Evolutionary conservation across 2,888 invertebrate species (phyloP).

Genomic region (Strigamia crassipes): DNA sequence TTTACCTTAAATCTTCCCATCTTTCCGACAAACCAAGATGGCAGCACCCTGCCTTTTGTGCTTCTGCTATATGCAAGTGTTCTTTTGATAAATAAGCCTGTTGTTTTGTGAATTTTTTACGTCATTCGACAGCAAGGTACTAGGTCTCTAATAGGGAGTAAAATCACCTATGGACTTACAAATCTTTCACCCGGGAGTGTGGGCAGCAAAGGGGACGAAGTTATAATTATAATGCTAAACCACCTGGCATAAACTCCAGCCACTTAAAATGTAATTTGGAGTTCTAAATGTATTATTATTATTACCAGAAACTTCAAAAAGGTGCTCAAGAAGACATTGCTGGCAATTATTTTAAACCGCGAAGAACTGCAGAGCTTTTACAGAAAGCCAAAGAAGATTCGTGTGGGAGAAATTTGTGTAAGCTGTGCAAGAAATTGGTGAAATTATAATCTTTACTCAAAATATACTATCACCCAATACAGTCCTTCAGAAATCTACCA

Average conservation of each 20-base stretch:
- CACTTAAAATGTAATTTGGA: not conserved
- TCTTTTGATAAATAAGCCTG: no score
- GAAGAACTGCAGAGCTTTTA: conserved; percentile 66
- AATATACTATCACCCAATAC: not conserved
- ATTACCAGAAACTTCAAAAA: conserved; percentile 64
- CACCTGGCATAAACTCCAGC: not conserved
- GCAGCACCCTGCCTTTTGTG: no score
- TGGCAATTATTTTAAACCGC: conserved; percentile 74
- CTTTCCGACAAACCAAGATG: no score
- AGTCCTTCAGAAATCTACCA: conserved; percentile 33
- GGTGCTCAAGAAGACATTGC: conserved; percentile 68
- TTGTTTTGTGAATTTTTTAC: no score
- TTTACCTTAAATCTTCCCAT: no score
- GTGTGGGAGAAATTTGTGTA: conserved; percentile 20
- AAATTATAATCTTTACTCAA: not conserved
- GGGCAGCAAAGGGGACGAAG: no score
- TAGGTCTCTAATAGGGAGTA: no score
- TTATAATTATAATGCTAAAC: no score
- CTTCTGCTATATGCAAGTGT: no score
- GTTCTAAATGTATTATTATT: not conserved
- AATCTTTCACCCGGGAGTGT: no score
- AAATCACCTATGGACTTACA: no score
- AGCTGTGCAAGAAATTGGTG: conserved; percentile 2
- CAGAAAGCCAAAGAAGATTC: conserved; percentile 65
- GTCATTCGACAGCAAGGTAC: no score